A percentile compares a stretch with the other conserved stretches of the same genome.
Evolutionary conservation across 2,797 vertebrate species (phyloP).

Genomic region (Muscicapa comitata): DNA sequence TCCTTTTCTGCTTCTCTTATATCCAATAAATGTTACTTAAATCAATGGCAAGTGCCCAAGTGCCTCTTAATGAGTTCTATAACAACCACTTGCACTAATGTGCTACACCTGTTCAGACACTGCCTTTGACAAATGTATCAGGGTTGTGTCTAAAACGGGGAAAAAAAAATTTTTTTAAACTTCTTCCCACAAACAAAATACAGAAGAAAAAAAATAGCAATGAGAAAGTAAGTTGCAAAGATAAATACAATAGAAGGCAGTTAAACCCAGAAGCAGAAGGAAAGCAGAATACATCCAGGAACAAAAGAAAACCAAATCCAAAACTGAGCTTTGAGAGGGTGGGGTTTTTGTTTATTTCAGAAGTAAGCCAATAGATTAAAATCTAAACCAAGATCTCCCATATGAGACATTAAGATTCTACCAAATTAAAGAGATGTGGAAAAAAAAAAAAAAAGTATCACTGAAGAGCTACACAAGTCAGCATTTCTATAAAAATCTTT

Average conservation of each 20-base stretch:
- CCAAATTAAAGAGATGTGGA: neutral
- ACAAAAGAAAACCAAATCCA: neutral
- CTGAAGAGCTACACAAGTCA: neutral
- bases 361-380: neutral
- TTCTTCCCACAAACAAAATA: neutral
- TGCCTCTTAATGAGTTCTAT: neutral
- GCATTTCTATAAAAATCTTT: neutral
- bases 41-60: neutral
- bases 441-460: neutral
- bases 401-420: neutral
- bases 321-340: neutral
- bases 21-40: neutral
- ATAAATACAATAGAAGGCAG: neutral
- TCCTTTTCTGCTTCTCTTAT: neutral
- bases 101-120: neutral
- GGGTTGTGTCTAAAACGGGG: neutral
- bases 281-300: neutral
- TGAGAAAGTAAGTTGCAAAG: neutral
- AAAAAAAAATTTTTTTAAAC: neutral
- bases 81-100: neutral
- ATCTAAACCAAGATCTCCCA: neutral
- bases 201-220: neutral
- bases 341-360: neutral
- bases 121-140: neutral
- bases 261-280: neutral